Evolutionary conservation across 2,797 vertebrate species (phyloP).

Genomic region (Anolis apletophallus): DNA sequence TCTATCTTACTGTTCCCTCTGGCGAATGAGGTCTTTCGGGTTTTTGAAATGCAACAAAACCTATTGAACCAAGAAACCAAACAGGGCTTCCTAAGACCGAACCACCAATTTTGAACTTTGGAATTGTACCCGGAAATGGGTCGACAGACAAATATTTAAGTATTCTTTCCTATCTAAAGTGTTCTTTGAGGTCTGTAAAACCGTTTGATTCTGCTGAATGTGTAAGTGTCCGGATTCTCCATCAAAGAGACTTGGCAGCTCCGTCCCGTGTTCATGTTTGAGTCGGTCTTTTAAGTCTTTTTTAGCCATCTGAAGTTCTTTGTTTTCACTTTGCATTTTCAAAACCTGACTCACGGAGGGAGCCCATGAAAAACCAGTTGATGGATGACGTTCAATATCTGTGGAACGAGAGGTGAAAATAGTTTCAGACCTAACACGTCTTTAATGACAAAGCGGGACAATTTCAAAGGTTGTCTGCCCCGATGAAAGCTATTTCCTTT

Average conservation of each 20-base stretch:
- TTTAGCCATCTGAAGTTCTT: conserved; percentile 57
- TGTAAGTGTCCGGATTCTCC: conserved; percentile 41
- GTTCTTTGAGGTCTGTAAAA: conserved; percentile 60
- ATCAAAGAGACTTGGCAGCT: conserved; percentile 31
- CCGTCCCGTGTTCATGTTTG: conserved; percentile 61
- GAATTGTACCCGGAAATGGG: too few species aligned
- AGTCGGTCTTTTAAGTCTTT: conserved; percentile 45
- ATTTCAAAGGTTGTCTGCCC: conserved; percentile 55
- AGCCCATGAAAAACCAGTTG: conserved; percentile 61
- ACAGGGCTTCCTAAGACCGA: too few species aligned
- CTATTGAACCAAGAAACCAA: too few species aligned
- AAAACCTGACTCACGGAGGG: conserved; percentile 47
- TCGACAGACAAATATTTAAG: neutral
- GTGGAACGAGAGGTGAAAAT: conserved; percentile 64
- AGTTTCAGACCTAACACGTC: conserved; percentile 57
- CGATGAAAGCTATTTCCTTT: conserved; percentile 55
- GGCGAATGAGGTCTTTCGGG: too few species aligned
- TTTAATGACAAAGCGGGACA: conserved; percentile 66
- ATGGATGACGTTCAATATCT: conserved; percentile 61
- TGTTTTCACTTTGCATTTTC: conserved; percentile 59
- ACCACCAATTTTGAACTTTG: too few species aligned
- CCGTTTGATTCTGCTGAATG: conserved; percentile 71
- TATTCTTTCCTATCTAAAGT: conserved; percentile 58
- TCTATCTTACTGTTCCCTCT: too few species aligned
- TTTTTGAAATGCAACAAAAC: too few species aligned